Evolutionary conservation across 30 jellyfish, hydroid and myxozoan species (phyloP).

Genomic region (Pelagia noctiluca): DNA sequence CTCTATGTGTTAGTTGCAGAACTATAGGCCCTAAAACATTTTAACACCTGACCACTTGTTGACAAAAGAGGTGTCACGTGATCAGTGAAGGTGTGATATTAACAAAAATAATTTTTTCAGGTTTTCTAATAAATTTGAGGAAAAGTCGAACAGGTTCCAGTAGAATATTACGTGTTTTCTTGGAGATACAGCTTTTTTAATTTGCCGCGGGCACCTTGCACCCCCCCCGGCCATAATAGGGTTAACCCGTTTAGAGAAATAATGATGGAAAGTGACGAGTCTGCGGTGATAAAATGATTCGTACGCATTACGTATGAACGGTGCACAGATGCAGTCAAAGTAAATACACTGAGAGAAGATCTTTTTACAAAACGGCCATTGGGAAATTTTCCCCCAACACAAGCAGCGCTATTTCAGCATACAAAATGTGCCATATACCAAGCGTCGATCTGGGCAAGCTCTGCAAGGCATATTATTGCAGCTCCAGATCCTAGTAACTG

Average conservation of each 20-base stretch:
- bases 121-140: too few relatives aligned
- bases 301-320: conserved; percentile 24
- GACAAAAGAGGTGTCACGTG: too few relatives aligned
- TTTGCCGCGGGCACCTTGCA: too few relatives aligned
- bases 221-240: too few relatives aligned
- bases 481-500: conserved; percentile 56
- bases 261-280: conserved; percentile 6
- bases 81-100: too few relatives aligned
- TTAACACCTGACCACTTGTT: too few relatives aligned
- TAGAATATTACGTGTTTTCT: too few relatives aligned
- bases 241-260: conserved; percentile 13
- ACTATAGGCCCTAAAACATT: too few relatives aligned
- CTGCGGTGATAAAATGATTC: conserved; percentile 18
- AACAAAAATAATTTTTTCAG: too few relatives aligned
- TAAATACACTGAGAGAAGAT: conserved; percentile 18
- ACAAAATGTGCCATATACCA: conserved; percentile 33
- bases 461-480: conserved; percentile 28
- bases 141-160: too few relatives aligned
- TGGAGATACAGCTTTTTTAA: too few relatives aligned
- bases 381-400: conserved; percentile 19
- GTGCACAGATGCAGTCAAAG: conserved; percentile 28
- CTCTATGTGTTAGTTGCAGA: too few relatives aligned
- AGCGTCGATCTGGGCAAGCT: conserved; percentile 42
- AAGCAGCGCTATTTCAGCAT: conserved; percentile 25
- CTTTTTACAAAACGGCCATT: conserved; percentile 25